phyloP scores from a whole-genome alignment of 1,140 invertebrate genomes.

The Heterodera carotae region DNA sequence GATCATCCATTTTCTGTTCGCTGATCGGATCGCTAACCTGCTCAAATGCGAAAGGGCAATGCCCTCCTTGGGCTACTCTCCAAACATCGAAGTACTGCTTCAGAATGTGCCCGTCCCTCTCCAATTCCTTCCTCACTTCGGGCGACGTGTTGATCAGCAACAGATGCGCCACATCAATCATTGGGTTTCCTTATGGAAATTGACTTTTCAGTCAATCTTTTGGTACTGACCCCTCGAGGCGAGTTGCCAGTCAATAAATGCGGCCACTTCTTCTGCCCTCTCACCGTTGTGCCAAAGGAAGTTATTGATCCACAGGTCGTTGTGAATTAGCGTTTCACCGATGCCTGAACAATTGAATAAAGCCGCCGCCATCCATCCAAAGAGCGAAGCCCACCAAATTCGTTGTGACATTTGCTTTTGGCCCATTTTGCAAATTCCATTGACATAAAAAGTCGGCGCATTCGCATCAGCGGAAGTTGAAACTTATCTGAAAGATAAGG shows the following conservation, averaged over 20 bases:
- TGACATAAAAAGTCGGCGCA: neutral
- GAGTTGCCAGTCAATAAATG: conserved; percentile 17
- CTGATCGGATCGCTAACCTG: neutral
- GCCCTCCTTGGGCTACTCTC: conserved; percentile 1
- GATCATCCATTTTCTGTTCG: too few relatives aligned
- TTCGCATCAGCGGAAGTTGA: neutral
- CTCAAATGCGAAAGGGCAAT: conserved; percentile 4
- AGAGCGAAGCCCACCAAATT: conserved; percentile 1
- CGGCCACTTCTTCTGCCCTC: conserved; percentile 6
- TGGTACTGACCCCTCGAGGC: conserved; percentile 2
- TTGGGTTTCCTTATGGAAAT: conserved; percentile 21
- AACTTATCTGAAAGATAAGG: neutral
- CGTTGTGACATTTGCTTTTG: neutral
- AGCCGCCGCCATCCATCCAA: neutral
- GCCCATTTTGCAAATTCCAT: conserved; percentile 16
- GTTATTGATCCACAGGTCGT: conserved; percentile 27
- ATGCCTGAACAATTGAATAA: neutral
- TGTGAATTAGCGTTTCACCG: conserved; percentile 8
- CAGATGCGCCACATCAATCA: conserved; percentile 11
- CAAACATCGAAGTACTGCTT: conserved; percentile 12
- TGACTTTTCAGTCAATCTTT: neutral
- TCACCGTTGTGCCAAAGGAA: conserved; percentile 17
- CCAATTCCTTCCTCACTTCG: conserved; percentile 2
- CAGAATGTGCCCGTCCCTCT: conserved; percentile 9
- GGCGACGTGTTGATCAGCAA: conserved; percentile 10